Conservation (phyloP, 2,797 vertebrate genomes). For the Allenopithecus nigroviridis region DNA sequence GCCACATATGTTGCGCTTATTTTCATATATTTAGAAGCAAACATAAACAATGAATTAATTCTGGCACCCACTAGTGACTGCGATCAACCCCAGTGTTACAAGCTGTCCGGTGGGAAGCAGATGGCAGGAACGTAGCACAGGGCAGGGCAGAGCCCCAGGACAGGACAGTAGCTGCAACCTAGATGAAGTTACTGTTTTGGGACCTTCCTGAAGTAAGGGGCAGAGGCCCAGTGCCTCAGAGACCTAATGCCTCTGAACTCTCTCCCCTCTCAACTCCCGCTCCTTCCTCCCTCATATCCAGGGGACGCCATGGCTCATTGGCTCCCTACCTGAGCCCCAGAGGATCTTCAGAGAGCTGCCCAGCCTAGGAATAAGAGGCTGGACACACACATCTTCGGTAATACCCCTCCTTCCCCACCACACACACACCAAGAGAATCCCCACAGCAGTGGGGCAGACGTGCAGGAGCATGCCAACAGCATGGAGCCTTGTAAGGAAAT, state of each 20-base stretch:
- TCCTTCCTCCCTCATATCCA: background rate
- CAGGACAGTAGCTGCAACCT: background rate
- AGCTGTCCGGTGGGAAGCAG: background rate
- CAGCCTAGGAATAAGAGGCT: background rate
- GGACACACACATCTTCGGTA: background rate
- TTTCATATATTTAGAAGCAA: slow-evolving; percentile 37
- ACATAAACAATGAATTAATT: slow-evolving; percentile 5
- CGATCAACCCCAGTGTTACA: background rate
- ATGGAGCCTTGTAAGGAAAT: background rate
- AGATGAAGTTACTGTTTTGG: background rate
- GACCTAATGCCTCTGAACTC: background rate
- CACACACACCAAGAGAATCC: background rate
- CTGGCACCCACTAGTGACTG: background rate
- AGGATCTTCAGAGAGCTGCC: background rate
- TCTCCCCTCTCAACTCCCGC: background rate
- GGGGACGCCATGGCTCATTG: background rate
- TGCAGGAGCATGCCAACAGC: background rate
- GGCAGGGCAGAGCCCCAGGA: too few relatives aligned
- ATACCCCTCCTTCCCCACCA: background rate
- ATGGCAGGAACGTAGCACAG: background rate
- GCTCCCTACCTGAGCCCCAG: background rate
- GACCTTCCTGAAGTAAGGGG: background rate
- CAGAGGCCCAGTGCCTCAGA: background rate
- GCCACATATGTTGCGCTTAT: background rate
- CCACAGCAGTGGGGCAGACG: background rate